Conservation (phyloP, 2,797 vertebrate species). For the Lepus oiostolus region DNA sequence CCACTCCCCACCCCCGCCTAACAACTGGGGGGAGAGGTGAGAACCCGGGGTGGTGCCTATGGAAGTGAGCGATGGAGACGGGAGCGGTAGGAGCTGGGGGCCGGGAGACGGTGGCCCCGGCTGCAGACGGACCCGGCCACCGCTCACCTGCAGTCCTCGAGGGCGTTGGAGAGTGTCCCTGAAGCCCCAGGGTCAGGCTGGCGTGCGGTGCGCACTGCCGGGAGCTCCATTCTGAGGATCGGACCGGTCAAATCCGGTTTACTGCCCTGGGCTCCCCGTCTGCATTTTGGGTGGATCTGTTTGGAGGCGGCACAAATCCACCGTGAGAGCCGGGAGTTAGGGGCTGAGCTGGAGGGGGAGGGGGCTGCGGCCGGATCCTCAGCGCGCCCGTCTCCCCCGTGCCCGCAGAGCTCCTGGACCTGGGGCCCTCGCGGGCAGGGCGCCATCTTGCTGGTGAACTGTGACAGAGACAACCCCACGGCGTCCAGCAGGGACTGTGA, state of each 20-base stretch:
- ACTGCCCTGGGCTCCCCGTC: background rate
- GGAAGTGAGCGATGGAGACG: background rate
- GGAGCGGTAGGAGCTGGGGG: background rate
- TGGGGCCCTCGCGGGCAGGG: constrained; percentile 95
- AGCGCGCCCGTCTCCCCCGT: fast-evolving
- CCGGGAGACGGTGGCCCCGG: fast-evolving
- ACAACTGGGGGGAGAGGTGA: background rate
- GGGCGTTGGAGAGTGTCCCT: background rate
- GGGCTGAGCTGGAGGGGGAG: fast-evolving
- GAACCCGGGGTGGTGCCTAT: background rate
- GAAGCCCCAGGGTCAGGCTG: background rate
- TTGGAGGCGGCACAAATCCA: background rate
- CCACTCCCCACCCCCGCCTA: background rate
- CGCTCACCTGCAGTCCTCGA: fast-evolving
- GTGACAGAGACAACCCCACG: constrained; percentile 89
- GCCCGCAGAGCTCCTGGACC: constrained; percentile 91
- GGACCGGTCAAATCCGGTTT: background rate
- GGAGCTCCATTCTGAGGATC: background rate
- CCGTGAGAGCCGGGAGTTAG: background rate
- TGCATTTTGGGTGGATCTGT: background rate
- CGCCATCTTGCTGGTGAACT: constrained; percentile 96
- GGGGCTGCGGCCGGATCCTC: background rate
- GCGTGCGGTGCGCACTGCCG: no score
- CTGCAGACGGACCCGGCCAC: background rate
- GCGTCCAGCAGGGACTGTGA: constrained; percentile 21